A percentile compares a stretch with the other conserved stretches of the same genome.
These are phyloP conservation scores for Clepsis dumicolana DNA, from an alignment of 2,888 invertebrate genomes.

Conservation along the genomic window DNA sequence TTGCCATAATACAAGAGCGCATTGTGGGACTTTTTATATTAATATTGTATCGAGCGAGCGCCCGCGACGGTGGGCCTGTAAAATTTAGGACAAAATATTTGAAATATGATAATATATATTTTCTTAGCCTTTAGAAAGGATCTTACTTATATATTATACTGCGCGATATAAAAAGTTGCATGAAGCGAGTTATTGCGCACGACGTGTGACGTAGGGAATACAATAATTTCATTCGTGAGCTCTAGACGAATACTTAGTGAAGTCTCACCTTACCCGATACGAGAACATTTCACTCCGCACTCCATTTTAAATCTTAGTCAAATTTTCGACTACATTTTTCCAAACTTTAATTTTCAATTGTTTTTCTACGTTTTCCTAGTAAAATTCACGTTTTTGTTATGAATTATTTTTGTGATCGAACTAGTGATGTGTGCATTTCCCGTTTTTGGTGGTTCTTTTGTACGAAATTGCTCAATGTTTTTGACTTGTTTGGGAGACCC, in stretches of 20 bases:
- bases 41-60: conserved; percentile 33
- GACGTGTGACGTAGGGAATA: conserved; percentile 26
- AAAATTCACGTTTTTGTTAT: conserved; percentile 47
- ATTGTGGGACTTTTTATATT: conserved; percentile 56
- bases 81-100: conserved; percentile 49
- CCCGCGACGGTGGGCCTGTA: conserved; percentile 25
- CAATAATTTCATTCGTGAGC: conserved; percentile 28
- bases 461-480: conserved; percentile 81
- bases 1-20: conserved; percentile 58
- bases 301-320: conserved; percentile 44
- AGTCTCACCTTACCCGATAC: conserved; percentile 5
- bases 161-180: conserved; percentile 46
- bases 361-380: conserved; percentile 51
- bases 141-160: conserved; percentile 53
- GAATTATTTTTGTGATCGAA: conserved; percentile 47
- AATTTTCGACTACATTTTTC: conserved; percentile 53
- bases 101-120: conserved; percentile 68
- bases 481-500: conserved; percentile 73
- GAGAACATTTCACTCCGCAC: conserved; percentile 47
- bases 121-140: conserved; percentile 67
- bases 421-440: conserved; percentile 65
- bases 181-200: conserved; percentile 45
- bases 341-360: conserved; percentile 52
- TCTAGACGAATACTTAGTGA: conserved; percentile 22
- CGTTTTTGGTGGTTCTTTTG: conserved; percentile 66